phyloP scores from a whole-genome alignment of 2,113 vertebrate species.

The Arothron firmamentum region DNA sequence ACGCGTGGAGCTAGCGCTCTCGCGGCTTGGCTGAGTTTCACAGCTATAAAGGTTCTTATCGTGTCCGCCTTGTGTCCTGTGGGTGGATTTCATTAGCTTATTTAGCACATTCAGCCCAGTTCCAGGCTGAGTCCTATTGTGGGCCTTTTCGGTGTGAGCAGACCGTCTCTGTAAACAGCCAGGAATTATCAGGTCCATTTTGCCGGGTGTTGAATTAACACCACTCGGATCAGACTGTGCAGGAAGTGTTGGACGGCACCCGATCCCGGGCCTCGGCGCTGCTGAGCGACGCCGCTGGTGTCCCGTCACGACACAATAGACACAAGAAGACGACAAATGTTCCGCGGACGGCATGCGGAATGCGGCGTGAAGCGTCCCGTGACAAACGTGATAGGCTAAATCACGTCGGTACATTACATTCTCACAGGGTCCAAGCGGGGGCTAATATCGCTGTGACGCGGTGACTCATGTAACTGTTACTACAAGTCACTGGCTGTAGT shows the following conservation, averaged over 20 bases:
- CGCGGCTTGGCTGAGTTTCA: slow-evolving; percentile 54
- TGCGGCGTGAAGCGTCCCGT: slow-evolving; percentile 49
- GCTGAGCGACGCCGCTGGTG: slow-evolving; percentile 18
- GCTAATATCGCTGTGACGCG: slow-evolving; percentile 9
- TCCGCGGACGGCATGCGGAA: slow-evolving; percentile 33
- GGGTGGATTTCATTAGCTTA: slow-evolving; percentile 71
- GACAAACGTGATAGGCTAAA: slow-evolving; percentile 53
- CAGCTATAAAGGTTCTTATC: slow-evolving; percentile 69
- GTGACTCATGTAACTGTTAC: slow-evolving; percentile 30
- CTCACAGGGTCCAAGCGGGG: slow-evolving; percentile 36
- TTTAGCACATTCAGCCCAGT: slow-evolving; percentile 63
- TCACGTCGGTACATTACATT: slow-evolving; percentile 46
- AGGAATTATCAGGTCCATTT: slow-evolving; percentile 64
- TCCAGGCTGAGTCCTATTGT: slow-evolving; percentile 61
- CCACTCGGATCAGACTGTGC: slow-evolving; percentile 53
- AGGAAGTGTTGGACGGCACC: slow-evolving; percentile 28
- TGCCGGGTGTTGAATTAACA: slow-evolving; percentile 61
- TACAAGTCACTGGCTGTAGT: slow-evolving; percentile 17
- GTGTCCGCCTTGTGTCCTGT: slow-evolving; percentile 66
- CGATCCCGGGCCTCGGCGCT: slow-evolving; percentile 15
- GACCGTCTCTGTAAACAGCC: slow-evolving; percentile 48
- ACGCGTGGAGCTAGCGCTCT: slow-evolving; percentile 54
- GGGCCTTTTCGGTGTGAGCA: slow-evolving; percentile 57
- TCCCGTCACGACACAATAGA: slow-evolving; percentile 37
- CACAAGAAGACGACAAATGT: slow-evolving; percentile 50